Conservation (phyloP, 2,888 invertebrate genomes). For the Trilocha varians region DNA sequence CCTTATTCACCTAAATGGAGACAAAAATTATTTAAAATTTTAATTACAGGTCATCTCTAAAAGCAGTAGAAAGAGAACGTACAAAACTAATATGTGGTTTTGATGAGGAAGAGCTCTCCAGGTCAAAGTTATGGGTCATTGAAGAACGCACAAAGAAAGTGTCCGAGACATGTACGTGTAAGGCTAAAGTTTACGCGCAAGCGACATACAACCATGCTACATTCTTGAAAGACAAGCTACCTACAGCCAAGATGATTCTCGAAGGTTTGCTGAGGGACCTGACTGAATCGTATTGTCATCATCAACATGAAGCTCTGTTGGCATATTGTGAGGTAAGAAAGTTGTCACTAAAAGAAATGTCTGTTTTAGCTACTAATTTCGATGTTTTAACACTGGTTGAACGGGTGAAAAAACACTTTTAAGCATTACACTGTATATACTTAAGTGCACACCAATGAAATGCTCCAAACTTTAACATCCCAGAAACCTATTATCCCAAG, state of each 20-base stretch:
- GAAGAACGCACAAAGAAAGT: slow-evolving; percentile 30
- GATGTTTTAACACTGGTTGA: background rate
- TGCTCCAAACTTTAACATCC: no score
- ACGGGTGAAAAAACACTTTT: no score
- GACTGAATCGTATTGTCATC: slow-evolving; percentile 56
- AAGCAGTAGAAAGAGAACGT: slow-evolving; percentile 47
- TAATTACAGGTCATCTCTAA: slow-evolving; percentile 50
- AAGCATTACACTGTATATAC: no score
- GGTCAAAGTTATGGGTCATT: slow-evolving; percentile 43
- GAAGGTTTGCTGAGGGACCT: slow-evolving; percentile 43
- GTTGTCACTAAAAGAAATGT: background rate
- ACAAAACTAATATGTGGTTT: slow-evolving; percentile 32
- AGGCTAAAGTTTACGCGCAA: slow-evolving; percentile 27
- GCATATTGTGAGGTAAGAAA: slow-evolving; percentile 48
- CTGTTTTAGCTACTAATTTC: background rate
- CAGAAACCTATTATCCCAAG: no score
- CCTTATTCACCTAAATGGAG: no score
- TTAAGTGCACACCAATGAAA: no score
- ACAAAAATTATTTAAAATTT: background rate
- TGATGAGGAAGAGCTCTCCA: slow-evolving; percentile 39
- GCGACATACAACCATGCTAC: slow-evolving; percentile 45
- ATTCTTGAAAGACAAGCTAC: slow-evolving; percentile 39
- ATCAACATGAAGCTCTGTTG: slow-evolving; percentile 49
- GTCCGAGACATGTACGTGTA: slow-evolving; percentile 39
- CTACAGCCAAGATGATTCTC: slow-evolving; percentile 42